A percentile compares a stretch with the other conserved stretches of the same genome.
These are phyloP conservation scores for Amblyornis subalaris DNA, from an alignment of 2,113 vertebrate genomes.

Conservation along the genomic window DNA sequence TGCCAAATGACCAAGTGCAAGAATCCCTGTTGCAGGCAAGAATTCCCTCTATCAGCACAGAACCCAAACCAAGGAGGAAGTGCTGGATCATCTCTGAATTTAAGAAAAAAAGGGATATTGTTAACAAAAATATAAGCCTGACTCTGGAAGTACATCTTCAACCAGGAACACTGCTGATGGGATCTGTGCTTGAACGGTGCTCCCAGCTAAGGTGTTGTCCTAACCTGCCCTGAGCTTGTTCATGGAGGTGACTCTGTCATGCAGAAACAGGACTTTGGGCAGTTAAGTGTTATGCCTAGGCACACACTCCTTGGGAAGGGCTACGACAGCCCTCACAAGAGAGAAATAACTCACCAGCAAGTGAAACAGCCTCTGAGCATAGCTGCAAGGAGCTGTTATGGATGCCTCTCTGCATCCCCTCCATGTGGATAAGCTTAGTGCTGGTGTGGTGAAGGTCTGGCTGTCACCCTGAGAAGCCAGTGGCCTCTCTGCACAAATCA, in stretches of 20 bases:
- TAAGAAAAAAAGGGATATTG: not conserved
- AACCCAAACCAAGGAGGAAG: not conserved
- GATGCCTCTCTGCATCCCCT: not conserved
- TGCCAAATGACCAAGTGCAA: not conserved
- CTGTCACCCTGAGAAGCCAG: not conserved
- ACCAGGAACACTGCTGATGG: not conserved
- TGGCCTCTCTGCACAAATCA: not conserved
- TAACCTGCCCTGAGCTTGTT: not conserved
- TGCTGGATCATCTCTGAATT: not conserved
- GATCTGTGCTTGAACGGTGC: not conserved
- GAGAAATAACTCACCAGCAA: not conserved
- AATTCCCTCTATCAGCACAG: not conserved
- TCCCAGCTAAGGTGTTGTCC: not conserved
- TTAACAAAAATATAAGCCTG: not conserved
- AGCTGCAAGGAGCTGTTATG: not conserved
- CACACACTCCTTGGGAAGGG: not conserved
- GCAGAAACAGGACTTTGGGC: not conserved
- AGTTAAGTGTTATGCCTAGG: not conserved
- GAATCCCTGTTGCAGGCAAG: accelerated
- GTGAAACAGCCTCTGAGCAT: not conserved
- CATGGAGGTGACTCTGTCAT: not conserved
- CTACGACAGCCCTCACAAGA: not conserved
- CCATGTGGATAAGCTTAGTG: not conserved
- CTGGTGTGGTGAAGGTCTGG: not conserved
- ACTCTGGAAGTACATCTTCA: not conserved